Evolutionary conservation across 2,113 vertebrate species (phyloP).

Genomic region (Varanus komodoensis): DNA sequence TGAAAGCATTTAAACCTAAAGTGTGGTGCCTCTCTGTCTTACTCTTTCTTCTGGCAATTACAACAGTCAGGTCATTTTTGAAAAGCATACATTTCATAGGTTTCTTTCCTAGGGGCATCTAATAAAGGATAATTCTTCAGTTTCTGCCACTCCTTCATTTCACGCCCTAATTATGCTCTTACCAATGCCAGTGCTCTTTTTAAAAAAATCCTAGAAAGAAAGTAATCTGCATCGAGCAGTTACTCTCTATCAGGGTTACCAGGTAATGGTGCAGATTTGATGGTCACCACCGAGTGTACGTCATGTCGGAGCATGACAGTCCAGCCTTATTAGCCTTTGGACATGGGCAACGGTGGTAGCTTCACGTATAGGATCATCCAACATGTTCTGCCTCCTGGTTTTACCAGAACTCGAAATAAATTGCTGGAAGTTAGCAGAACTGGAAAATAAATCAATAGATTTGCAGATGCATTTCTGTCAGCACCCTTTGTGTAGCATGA

Average conservation of each 20-base stretch:
- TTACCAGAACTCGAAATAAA: neutral
- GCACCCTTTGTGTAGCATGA: neutral
- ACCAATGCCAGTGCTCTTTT: neutral
- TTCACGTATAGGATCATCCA: neutral
- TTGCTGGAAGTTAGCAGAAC: no score
- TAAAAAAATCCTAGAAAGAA: neutral
- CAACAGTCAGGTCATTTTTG: neutral
- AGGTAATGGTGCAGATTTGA: neutral
- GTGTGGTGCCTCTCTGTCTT: neutral
- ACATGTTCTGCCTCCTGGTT: neutral
- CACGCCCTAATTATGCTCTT: neutral
- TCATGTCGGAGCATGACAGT: neutral
- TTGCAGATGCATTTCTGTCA: neutral
- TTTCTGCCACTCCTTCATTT: neutral
- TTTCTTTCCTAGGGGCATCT: neutral
- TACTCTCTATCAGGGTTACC: neutral
- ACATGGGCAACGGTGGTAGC: no score
- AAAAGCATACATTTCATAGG: neutral
- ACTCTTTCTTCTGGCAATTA: neutral
- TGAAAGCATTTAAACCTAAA: neutral
- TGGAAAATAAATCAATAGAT: no score
- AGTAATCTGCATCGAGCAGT: neutral
- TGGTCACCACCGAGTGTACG: accelerated
- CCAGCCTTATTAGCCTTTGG: neutral
- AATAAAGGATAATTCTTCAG: neutral